Conservation (phyloP, 2,888 invertebrate genomes). For the Meghimatium bilineatum region DNA sequence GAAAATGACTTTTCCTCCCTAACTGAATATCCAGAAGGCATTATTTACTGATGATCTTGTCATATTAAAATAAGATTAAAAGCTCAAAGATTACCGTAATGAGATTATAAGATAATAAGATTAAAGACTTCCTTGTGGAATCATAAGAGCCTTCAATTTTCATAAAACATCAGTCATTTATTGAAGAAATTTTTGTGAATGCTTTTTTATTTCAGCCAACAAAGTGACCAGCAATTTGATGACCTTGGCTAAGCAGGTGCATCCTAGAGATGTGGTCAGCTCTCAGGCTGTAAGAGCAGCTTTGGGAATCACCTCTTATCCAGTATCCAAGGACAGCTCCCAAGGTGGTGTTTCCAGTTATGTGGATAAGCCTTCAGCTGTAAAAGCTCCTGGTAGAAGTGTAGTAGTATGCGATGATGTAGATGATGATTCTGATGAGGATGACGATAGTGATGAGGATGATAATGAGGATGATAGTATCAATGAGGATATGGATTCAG, state of each 20-base stretch:
- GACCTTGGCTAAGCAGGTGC: constrained; percentile 59
- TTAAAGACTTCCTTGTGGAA: too few species aligned
- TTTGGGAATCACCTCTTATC: constrained; percentile 57
- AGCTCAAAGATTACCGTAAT: too few species aligned
- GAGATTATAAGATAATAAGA: too few species aligned
- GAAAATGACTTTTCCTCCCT: too few species aligned
- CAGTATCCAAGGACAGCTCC: constrained; percentile 30
- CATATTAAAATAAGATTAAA: too few species aligned
- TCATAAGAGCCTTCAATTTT: too few species aligned
- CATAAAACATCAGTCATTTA: too few species aligned
- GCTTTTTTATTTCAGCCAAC: constrained; percentile 56
- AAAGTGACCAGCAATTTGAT: constrained; percentile 63
- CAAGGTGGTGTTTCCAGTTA: background rate
- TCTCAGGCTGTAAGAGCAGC: constrained; percentile 56
- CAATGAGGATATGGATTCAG: constrained; percentile 29
- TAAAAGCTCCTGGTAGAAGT: constrained; percentile 4
- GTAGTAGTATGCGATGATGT: constrained; percentile 31
- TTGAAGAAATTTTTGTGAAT: background rate
- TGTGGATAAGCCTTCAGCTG: background rate
- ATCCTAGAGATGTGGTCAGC: constrained; percentile 58
- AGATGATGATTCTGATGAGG: constrained; percentile 28
- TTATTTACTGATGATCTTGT: too few species aligned
- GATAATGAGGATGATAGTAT: constrained; percentile 37
- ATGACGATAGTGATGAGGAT: constrained; percentile 8
- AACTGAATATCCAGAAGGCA: too few species aligned